Evolutionary conservation across 2,113 vertebrate genomes (phyloP).

Genomic region (Eulacestoma nigropectus): DNA sequence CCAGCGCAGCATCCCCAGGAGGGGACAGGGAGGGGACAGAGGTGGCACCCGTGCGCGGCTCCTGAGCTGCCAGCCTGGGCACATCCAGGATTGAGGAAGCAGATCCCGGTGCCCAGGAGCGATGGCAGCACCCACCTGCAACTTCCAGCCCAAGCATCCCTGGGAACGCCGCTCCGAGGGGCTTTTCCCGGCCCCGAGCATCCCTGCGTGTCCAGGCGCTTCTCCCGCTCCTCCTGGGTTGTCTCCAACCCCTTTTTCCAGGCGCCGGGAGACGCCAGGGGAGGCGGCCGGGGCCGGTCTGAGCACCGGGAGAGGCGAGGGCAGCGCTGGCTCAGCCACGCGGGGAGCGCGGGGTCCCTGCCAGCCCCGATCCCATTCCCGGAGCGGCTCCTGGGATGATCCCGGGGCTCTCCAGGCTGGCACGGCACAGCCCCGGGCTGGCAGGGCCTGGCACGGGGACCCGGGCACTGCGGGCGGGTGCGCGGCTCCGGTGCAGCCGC

Average conservation of each 20-base stretch:
- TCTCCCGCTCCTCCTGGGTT: background rate
- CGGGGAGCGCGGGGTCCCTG: background rate
- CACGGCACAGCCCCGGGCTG: background rate
- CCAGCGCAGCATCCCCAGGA: background rate
- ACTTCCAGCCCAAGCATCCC: background rate
- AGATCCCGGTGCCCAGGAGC: background rate
- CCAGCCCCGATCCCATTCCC: background rate
- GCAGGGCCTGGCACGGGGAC: background rate
- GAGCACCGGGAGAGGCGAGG: rapidly evolving
- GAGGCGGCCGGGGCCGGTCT: background rate
- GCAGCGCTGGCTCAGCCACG: background rate
- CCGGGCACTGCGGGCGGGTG: background rate
- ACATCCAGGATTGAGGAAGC: background rate
- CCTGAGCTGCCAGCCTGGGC: background rate
- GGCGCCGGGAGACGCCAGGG: background rate
- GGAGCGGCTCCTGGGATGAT: rapidly evolving
- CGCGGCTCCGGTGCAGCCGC: background rate
- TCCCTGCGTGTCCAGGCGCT: background rate
- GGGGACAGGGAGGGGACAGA: background rate
- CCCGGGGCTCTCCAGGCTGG: rapidly evolving
- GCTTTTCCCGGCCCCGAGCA: background rate
- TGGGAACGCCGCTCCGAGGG: background rate
- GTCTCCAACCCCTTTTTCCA: background rate
- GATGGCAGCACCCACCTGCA: background rate
- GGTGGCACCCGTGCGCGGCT: rapidly evolving